phyloP scores from a whole-genome alignment of 2,113 vertebrate species.

The Rattus norvegicus region DNA sequence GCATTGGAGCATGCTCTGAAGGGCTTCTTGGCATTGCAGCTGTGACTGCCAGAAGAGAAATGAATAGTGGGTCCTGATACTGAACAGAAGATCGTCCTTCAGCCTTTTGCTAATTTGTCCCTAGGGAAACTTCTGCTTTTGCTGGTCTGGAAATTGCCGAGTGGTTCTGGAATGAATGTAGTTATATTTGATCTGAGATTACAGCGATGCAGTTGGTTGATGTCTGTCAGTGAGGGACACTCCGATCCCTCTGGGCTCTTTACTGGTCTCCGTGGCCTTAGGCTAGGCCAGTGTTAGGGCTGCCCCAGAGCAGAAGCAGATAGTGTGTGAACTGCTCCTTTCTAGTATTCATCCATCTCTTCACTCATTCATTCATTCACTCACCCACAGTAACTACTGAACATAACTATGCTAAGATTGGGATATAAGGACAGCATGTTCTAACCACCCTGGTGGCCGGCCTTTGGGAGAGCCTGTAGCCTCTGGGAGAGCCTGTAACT shows the following conservation, averaged over 20 bases:
- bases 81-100: neutral
- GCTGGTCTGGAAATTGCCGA: neutral
- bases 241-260: neutral
- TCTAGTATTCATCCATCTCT: neutral
- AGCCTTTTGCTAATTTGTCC: neutral
- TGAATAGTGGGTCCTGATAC: neutral
- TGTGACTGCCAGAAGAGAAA: neutral
- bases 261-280: neutral
- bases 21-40: neutral
- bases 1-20: neutral
- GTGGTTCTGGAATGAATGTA: constrained; percentile 20
- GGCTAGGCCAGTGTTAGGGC: neutral
- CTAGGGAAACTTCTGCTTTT: neutral
- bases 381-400: neutral
- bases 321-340: neutral
- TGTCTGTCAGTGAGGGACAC: neutral
- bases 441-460: neutral
- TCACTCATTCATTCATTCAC: too few species aligned
- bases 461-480: too few species aligned
- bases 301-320: neutral
- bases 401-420: neutral
- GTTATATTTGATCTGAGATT: constrained; percentile 23
- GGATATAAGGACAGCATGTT: neutral
- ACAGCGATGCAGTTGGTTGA: neutral
- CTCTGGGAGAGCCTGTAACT: neutral